Base-by-base conservation (phyloP, 2,797 vertebrate genomes). In the Pelodytes ibericus region DNA sequence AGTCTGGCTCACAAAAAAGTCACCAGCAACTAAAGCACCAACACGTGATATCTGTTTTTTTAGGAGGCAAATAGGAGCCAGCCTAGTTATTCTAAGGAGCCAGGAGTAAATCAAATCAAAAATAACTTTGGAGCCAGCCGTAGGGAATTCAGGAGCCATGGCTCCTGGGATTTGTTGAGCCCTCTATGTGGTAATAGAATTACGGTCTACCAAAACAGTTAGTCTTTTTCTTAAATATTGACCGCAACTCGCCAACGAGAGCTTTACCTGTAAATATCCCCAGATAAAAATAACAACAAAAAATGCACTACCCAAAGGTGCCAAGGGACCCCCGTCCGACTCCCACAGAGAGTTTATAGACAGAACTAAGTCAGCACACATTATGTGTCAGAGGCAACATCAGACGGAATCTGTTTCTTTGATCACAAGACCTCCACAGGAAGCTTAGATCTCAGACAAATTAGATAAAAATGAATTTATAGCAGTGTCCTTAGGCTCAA, bases 381-480 rank as follows among this genome's bases (percentile, higher is more conserved):
- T 95, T 93, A 94, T 87, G 85, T 94, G 93, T 95, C 93, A 94
- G 92, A 85, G 91, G 92, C 91, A 71, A 98, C 95, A 96, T 98
- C 95, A 98, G 94, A 94, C 93, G 84, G 94, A 97, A 96, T 93
- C 91, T 90, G 88, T 88, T 90, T 90, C 96, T 98, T 99, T 99
- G 96, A 99, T 99, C 96, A 98, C 83, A 74, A 53, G 89, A 86
- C 91, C 94, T 94, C 94, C 92, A 93, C 92, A 96, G 95, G 95
- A 97, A 95, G 93, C 93, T 93, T 89, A 95, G 94, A 96, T 97
- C 95, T 96, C 95, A 95, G 91, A 94, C 94, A 96, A 98, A 96
- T 96, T 95, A 91, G 94, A 94, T 95, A 95, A 95, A 96, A 98
- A 98, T 98, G 95, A 96, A 96, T 97, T 96, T 97, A 95, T 90